Conservation (phyloP, 2,888 invertebrate genomes). For the Caradrina kadenii region DNA sequence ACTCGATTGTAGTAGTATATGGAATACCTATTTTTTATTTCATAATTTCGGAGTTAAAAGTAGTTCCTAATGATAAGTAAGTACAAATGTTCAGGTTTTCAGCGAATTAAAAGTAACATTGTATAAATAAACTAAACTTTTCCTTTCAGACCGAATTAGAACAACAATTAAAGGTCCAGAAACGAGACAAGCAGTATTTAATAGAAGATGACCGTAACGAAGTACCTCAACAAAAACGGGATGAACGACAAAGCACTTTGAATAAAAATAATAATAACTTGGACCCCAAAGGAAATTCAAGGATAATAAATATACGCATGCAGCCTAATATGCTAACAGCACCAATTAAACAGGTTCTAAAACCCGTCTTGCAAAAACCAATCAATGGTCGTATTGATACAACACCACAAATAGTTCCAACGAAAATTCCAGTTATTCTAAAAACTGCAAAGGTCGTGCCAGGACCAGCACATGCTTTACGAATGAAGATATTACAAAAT, state of each 20-base stretch:
- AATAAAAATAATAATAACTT: slow-evolving; percentile 7
- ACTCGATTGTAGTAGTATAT: no score
- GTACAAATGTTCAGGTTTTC: no score
- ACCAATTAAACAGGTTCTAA: background rate
- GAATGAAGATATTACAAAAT: slow-evolving; percentile 37
- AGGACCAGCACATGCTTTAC: slow-evolving; percentile 23
- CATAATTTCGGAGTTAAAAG: no score
- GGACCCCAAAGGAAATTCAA: slow-evolving; percentile 25
- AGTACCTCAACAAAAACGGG: slow-evolving; percentile 29
- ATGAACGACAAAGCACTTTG: slow-evolving; percentile 44
- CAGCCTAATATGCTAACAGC: slow-evolving; percentile 20
- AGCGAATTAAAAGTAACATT: no score
- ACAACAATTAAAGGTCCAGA: slow-evolving; percentile 31
- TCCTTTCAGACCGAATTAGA: slow-evolving; percentile 36
- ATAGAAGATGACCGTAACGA: slow-evolving; percentile 41
- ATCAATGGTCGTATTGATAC: slow-evolving; percentile 23
- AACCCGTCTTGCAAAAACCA: slow-evolving; percentile 22
- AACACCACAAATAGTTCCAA: slow-evolving; percentile 34
- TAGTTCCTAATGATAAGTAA: no score
- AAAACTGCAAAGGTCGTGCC: slow-evolving; percentile 41
- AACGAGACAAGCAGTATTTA: slow-evolving; percentile 47
- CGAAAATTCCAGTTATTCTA: slow-evolving; percentile 46
- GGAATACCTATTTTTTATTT: no score
- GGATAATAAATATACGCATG: slow-evolving; percentile 10
- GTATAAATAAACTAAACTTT: background rate